phyloP scores from a whole-genome alignment of 2,888 invertebrate species.

The Xanthorhoe spadicearia region DNA sequence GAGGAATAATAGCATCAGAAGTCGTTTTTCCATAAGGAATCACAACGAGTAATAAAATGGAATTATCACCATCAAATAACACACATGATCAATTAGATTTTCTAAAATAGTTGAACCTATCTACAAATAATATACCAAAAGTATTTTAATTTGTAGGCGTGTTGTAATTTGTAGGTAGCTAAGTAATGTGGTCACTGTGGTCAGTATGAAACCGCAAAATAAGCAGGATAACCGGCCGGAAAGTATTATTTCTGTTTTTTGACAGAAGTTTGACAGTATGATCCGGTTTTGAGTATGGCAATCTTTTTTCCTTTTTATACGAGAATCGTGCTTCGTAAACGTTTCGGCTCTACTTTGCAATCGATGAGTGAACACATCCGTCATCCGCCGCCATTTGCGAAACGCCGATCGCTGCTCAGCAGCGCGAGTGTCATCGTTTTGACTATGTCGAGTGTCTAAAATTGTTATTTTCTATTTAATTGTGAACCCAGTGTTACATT shows the following conservation, averaged over 20 bases:
- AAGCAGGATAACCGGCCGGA: neutral
- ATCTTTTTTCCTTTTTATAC: conserved; percentile 12
- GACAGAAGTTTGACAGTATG: neutral
- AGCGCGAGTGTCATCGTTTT: conserved; percentile 78
- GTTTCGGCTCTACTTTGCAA: conserved; percentile 67
- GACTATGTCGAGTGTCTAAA: conserved; percentile 79
- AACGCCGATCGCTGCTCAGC: conserved; percentile 75
- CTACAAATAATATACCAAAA: no score
- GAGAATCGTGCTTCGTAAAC: conserved; percentile 61
- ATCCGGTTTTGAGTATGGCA: conserved; percentile 27
- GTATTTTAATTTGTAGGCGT: no score
- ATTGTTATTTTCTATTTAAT: conserved; percentile 74
- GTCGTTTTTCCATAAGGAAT: conserved; percentile 82
- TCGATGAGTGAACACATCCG: conserved; percentile 81
- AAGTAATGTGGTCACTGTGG: no score
- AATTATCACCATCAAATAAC: conserved; percentile 83
- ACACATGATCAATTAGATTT: no score
- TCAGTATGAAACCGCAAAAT: no score
- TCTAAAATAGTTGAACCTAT: no score
- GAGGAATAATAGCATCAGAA: conserved; percentile 78
- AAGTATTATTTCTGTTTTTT: no score
- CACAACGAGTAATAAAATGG: conserved; percentile 75
- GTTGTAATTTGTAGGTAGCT: no score
- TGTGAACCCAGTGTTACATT: conserved; percentile 76
- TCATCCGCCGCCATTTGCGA: conserved; percentile 85